These are phyloP conservation scores for Notospermus geniculatus DNA, from an alignment of 1,140 invertebrate genomes.

Conservation along the genomic window DNA sequence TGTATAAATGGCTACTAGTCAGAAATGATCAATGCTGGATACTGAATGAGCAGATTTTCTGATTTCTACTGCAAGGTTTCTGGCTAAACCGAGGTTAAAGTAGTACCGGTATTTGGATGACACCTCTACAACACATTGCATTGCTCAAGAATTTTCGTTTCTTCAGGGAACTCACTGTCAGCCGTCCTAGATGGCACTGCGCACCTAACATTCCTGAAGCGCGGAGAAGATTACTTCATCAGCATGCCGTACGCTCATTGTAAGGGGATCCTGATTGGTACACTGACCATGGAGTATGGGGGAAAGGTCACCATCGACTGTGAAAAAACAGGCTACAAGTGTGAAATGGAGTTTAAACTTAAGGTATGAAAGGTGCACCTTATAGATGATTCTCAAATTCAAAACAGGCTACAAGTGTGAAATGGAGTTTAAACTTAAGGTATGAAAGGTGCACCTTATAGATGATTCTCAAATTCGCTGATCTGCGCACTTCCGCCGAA, in stretches of 20 bases:
- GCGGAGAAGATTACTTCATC: constrained; percentile 86
- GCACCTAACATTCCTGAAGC: constrained; percentile 76
- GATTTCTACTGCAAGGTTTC: no score
- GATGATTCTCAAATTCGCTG: no score
- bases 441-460: no score
- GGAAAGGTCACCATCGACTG: constrained; percentile 80
- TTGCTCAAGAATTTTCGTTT: constrained; percentile 13
- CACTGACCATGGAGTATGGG: constrained; percentile 90
- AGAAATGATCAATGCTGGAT: no score
- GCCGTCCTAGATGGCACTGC: constrained; percentile 88
- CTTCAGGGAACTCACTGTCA: constrained; percentile 78
- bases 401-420: constrained; percentile 91
- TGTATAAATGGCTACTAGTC: no score
- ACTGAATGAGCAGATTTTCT: no score
- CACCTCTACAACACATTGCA: no score
- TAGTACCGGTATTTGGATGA: no score
- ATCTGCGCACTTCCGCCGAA: no score
- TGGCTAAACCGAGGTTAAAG: no score
- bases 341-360: constrained; percentile 89
- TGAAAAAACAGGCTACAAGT: constrained; percentile 87
- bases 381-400: no score
- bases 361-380: constrained; percentile 74
- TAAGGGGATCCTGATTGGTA: constrained; percentile 90
- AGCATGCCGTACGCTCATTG: constrained; percentile 94
- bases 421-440: constrained; percentile 88